Percentiles rank a stretch among this genome's conserved stretches.
These are phyloP conservation scores for Yasuhikotakia modesta DNA, from an alignment of 2,797 vertebrate species.

Conservation along the genomic window DNA sequence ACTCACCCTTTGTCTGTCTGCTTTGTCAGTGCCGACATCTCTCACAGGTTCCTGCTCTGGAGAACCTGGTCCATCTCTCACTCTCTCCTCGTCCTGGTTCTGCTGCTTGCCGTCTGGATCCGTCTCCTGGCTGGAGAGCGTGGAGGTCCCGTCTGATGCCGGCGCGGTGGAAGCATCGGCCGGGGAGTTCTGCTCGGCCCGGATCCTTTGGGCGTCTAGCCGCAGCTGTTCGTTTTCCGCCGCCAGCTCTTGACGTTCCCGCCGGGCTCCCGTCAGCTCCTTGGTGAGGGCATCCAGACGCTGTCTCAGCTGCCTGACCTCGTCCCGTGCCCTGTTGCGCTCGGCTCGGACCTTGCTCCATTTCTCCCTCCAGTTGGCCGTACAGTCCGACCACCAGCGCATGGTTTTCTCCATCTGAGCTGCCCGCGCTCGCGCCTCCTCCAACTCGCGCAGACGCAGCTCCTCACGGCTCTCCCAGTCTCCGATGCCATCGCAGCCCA, in stretches of 20 bases:
- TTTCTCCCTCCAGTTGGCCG: conserved; percentile 97
- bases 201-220: conserved; percentile 65
- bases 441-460: conserved; percentile 90
- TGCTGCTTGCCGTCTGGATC: conserved; percentile 62
- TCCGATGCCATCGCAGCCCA: conserved; percentile 74
- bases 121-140: conserved; percentile 60
- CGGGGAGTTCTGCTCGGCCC: conserved; percentile 42
- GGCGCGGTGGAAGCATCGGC: conserved; percentile 59
- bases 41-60: conserved; percentile 87
- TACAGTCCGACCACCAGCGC: conserved; percentile 99
- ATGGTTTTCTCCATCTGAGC: conserved; percentile 99
- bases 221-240: conserved; percentile 76
- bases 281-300: conserved; percentile 89
- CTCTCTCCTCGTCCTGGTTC: conserved; percentile 65
- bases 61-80: conserved; percentile 62
- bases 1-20: conserved; percentile 72
- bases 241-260: conserved; percentile 79
- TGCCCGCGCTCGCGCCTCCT: conserved; percentile 90
- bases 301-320: conserved; percentile 86
- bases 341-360: conserved; percentile 97
- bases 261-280: conserved; percentile 84
- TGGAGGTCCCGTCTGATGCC: conserved; percentile 63
- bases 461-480: conserved; percentile 98
- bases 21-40: conserved; percentile 81
- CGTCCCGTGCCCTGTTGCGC: conserved; percentile 91